Conservation (phyloP, 2,797 vertebrate genomes). For the Acipenser oxyrinchus region DNA sequence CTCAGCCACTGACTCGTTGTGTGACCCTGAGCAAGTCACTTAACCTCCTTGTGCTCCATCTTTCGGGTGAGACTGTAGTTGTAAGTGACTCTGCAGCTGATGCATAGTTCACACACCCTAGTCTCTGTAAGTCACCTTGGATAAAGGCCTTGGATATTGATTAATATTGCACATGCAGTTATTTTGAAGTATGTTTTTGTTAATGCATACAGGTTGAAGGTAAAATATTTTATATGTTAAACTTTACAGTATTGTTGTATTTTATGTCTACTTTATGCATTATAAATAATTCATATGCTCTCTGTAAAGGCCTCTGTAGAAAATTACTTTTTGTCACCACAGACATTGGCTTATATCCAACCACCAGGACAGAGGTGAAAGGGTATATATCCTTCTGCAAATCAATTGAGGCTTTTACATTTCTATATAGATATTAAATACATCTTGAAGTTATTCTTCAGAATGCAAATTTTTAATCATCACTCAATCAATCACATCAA, state of each 20-base stretch:
- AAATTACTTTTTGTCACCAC: background rate
- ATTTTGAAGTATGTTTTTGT: slow-evolving; percentile 30
- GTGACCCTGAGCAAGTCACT: too few relatives aligned
- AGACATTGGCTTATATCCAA: background rate
- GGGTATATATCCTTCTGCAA: slow-evolving; percentile 2
- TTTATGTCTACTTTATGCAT: slow-evolving; percentile 37
- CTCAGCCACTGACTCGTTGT: too few relatives aligned
- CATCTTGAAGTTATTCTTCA: background rate
- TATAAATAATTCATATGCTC: slow-evolving; percentile 49
- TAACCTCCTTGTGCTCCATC: too few relatives aligned
- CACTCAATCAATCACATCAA: too few relatives aligned
- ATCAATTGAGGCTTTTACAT: background rate
- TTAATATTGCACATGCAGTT: background rate
- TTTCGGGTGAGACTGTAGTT: too few relatives aligned
- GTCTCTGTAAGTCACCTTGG: too few relatives aligned
- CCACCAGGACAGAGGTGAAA: background rate
- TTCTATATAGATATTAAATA: background rate
- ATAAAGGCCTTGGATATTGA: too few relatives aligned
- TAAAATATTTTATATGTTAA: slow-evolving; percentile 39
- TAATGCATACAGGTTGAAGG: slow-evolving; percentile 17
- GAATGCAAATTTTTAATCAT: too few relatives aligned
- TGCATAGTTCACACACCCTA: too few relatives aligned
- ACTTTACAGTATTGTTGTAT: slow-evolving; percentile 41
- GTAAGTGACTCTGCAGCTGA: too few relatives aligned
- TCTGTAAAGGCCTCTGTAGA: slow-evolving; percentile 15